Evolutionary conservation across 1,140 invertebrate species (phyloP).

Genomic region (Zaprionus tsacasi): DNA sequence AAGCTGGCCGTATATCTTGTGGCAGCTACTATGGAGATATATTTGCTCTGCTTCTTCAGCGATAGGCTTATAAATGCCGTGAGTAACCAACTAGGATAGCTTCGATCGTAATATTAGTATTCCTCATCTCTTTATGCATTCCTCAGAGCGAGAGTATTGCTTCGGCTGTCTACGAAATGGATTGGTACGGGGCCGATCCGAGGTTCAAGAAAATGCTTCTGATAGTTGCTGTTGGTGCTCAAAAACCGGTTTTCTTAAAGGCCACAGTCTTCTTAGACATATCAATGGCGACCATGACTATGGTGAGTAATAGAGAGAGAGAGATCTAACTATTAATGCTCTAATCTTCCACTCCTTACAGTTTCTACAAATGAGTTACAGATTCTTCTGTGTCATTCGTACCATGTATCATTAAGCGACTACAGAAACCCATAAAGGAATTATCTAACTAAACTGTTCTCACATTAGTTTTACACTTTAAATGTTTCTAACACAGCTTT

Average conservation of each 20-base stretch:
- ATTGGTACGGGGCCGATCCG: slow-evolving; percentile 13
- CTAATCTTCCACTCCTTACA: neutral
- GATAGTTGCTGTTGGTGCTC: slow-evolving; percentile 11
- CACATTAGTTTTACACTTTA: neutral
- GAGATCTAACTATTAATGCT: neutral
- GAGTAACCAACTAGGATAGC: neutral
- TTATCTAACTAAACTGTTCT: neutral
- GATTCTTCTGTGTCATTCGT: slow-evolving; percentile 28
- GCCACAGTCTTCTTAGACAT: slow-evolving; percentile 28
- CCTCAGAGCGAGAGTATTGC: slow-evolving; percentile 13
- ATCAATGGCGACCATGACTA: slow-evolving; percentile 26
- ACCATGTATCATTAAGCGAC: slow-evolving; percentile 13
- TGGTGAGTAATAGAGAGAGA: neutral
- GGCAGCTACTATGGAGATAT: slow-evolving; percentile 17
- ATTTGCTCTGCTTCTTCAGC: slow-evolving; percentile 23
- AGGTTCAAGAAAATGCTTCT: slow-evolving; percentile 28
- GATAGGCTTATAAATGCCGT: slow-evolving; percentile 19
- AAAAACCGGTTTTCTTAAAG: slow-evolving; percentile 21
- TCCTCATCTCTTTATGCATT: neutral
- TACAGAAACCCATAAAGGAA: no score
- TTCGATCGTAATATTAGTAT: neutral
- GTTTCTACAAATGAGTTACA: slow-evolving; percentile 28
- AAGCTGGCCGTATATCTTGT: slow-evolving; percentile 57
- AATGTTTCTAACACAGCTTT: neutral
- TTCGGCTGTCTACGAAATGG: slow-evolving; percentile 23